Conservation (phyloP, 2,888 invertebrate species). For the Cataglyphis cursor region DNA sequence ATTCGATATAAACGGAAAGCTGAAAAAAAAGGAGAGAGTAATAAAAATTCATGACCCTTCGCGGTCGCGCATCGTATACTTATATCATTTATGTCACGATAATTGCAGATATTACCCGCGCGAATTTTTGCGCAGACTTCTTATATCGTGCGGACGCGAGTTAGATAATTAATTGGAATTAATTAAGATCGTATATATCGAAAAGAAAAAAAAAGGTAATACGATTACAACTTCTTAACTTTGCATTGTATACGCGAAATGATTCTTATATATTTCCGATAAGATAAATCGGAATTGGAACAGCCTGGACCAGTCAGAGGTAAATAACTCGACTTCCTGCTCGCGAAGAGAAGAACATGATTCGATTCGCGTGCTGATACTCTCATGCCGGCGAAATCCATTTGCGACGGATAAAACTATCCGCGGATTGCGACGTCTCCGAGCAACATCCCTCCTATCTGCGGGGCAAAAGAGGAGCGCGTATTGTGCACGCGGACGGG, state of each 20-base stretch:
- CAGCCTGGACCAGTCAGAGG: not conserved
- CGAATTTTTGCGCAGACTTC: not conserved
- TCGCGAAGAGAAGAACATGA: conserved; percentile 46
- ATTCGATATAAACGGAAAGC: conserved; percentile 61
- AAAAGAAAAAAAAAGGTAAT: not conserved
- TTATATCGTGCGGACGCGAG: not conserved
- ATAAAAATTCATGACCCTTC: conserved; percentile 68
- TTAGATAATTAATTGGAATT: conserved; percentile 3
- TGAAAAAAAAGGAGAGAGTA: conserved; percentile 1
- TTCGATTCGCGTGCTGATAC: conserved; percentile 70
- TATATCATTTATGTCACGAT: conserved; percentile 2
- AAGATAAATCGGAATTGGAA: not conserved
- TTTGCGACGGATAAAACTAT: conserved; percentile 72
- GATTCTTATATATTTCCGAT: conserved; percentile 17
- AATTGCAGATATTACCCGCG: not conserved
- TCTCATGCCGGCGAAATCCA: conserved; percentile 64
- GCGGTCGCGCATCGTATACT: conserved; percentile 25
- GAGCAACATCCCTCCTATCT: conserved; percentile 70
- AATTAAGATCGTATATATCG: not conserved
- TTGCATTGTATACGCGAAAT: not conserved
- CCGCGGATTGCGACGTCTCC: conserved; percentile 70
- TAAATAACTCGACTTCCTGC: conserved; percentile 17
- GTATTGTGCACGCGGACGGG: conserved; percentile 16
- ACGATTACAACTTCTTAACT: not conserved
- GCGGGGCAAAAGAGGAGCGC: conserved; percentile 52